Percentiles rank a stretch among this genome's conserved stretches.
Evolutionary conservation across 1,140 invertebrate genomes (phyloP).

Genomic region (Radopholus similis): DNA sequence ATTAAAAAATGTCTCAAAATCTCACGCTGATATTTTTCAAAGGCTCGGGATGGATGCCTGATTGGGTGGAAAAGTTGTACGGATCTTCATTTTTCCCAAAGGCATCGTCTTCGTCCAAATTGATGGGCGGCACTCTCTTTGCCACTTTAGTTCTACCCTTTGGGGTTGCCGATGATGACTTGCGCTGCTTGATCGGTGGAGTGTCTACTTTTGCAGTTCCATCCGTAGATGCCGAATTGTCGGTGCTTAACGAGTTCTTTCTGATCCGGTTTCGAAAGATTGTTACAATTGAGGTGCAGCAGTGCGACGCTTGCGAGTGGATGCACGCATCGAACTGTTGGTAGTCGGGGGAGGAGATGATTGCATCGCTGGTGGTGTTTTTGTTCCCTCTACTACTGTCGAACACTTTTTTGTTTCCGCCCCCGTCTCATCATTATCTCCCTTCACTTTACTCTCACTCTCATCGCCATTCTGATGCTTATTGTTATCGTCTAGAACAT

Average conservation of each 20-base stretch:
- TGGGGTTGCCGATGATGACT: not conserved
- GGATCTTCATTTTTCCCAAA: conserved; percentile 39
- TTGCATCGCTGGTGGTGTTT: not conserved
- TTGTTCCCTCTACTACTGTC: not conserved
- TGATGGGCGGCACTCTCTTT: not conserved
- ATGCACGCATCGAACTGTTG: not conserved
- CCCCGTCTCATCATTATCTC: not conserved
- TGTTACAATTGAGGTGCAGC: not conserved
- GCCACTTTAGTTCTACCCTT: not conserved
- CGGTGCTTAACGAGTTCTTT: not conserved
- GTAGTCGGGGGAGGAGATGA: not conserved
- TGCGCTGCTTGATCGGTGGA: not conserved
- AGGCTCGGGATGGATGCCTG: conserved; percentile 52
- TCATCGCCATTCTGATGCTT: no score
- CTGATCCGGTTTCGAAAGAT: not conserved
- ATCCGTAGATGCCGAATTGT: not conserved
- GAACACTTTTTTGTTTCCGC: not conserved
- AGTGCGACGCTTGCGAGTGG: not conserved
- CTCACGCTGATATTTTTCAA: conserved; percentile 41
- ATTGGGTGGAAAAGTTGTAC: conserved; percentile 42
- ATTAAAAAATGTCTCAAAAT: not conserved
- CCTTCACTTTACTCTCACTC: no score
- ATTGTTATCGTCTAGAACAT: not conserved
- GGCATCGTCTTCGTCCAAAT: not conserved
- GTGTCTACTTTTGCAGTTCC: not conserved